phyloP scores from a whole-genome alignment of 92 coral and sea anemone genomes.

The Porites divaricata region DNA sequence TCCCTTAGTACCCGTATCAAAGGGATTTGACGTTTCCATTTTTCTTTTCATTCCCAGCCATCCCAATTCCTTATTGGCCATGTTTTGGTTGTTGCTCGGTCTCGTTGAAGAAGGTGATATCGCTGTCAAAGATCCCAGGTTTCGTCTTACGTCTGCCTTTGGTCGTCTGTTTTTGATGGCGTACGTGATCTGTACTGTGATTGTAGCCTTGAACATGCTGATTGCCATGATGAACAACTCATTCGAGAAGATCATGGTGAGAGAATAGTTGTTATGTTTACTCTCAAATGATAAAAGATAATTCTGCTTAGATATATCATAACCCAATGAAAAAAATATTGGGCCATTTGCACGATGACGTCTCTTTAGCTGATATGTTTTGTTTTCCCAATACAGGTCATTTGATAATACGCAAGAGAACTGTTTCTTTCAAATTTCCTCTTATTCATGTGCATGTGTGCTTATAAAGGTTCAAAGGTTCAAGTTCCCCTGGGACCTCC shows the following conservation, averaged over 20 bases:
- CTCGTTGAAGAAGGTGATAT: constrained; percentile 1
- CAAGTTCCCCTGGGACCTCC: too few relatives aligned
- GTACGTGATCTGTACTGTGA: constrained; percentile 8
- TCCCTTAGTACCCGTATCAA: background rate
- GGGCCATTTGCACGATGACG: too few relatives aligned
- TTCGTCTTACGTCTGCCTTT: background rate
- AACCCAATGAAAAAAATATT: too few relatives aligned
- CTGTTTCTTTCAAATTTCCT: too few relatives aligned
- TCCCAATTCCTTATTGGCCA: background rate
- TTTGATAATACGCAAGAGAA: too few relatives aligned
- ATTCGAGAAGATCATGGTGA: constrained; percentile 34
- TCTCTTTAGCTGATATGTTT: too few relatives aligned
- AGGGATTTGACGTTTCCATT: background rate
- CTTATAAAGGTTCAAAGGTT: too few relatives aligned
- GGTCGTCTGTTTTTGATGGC: constrained; percentile 21
- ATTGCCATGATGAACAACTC: constrained; percentile 66
- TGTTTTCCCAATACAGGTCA: too few relatives aligned
- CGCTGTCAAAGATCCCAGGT: background rate
- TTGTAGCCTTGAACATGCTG: constrained; percentile 57
- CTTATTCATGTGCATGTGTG: too few relatives aligned
- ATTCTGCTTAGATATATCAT: too few relatives aligned
- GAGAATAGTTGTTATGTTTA: background rate
- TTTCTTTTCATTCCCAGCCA: background rate
- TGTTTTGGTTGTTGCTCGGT: constrained; percentile 36
- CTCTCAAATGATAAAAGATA: background rate